Evolutionary conservation across 2,888 invertebrate genomes (phyloP).

Genomic region (Xylota segnis): DNA sequence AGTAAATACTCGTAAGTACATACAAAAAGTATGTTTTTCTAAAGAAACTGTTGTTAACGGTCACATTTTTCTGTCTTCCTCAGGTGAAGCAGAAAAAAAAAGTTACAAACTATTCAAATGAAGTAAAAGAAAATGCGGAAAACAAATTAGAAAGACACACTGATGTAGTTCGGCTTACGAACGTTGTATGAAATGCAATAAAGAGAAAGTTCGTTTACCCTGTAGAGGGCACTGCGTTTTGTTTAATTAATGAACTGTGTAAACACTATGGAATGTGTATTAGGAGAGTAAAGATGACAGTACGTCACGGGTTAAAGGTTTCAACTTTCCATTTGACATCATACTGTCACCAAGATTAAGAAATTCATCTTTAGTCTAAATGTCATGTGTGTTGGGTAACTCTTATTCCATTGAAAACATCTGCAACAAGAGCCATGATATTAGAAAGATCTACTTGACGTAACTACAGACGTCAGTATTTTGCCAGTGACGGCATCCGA

Average conservation of each 20-base stretch:
- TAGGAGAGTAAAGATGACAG: neutral
- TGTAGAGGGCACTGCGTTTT: neutral
- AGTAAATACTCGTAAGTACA: neutral
- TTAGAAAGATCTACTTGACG: too few species aligned
- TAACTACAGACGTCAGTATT: too few species aligned
- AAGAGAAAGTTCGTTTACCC: conserved; percentile 53
- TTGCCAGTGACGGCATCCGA: too few species aligned
- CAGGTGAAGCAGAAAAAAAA: neutral
- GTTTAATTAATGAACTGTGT: neutral
- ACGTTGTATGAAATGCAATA: neutral
- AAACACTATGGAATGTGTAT: neutral
- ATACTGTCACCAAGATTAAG: too few species aligned
- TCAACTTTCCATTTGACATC: too few species aligned
- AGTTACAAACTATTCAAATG: neutral
- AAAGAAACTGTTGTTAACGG: neutral
- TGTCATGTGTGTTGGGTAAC: too few species aligned
- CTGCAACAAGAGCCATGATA: too few species aligned
- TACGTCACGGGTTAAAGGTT: too few species aligned
- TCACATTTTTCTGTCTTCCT: neutral
- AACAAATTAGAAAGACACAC: neutral
- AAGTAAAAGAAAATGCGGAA: neutral
- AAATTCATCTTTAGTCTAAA: too few species aligned
- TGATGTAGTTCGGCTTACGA: neutral
- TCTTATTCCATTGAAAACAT: too few species aligned
- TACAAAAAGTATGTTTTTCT: neutral